Evolutionary conservation across 2,888 invertebrate genomes (phyloP), one percentile per base, ranked within the genome.

Genomic region (Amiota communis): DNA sequence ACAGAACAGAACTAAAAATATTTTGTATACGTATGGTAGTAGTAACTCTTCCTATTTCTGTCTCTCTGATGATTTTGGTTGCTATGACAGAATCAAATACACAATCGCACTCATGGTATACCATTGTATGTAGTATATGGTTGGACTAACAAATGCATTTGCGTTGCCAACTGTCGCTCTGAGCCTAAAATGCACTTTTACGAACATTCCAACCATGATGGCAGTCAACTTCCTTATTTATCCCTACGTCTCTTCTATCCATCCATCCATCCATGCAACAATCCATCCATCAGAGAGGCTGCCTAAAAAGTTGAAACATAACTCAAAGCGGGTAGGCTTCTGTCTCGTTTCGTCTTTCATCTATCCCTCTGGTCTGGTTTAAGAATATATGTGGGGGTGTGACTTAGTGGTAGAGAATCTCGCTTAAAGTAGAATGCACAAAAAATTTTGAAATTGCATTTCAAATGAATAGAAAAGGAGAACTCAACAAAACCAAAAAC

Each of bases 141-240:
- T 63, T 36, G 36, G 36, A 36, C 67, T 13, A 67, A 71, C 69
- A 72, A 76, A 78, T 79, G 80, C 80, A 77, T 75, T 75, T 69
- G 72, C 59, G 10, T 48, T 47, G 20, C 48, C 72, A 74, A 67
- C 74, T 74, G 74, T 47, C 74, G 77, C 67, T 78, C 72, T 72
- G 65, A 61, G 84, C 82, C 84, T 84, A 85, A 86, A 86, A 87
- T 86, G 84, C 87, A 86, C 77, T 86, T 85, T 86, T 83, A 77
- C 69, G 70, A 79, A 79, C 74, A 78, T 72, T 76, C 17, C 76
- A 76, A 46, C 10, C 17, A 9, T 11, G 8, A 9, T 10, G 53
- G 57, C 36, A 15, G 63, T 49, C 3, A 59, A 59, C 59, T 59
- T 36, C 36, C 36, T 36, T 36, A 0, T 36, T 36, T 36, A 36